Base-by-base conservation (phyloP, 2,888 invertebrate genomes). In the Diarsia dahlii region DNA sequence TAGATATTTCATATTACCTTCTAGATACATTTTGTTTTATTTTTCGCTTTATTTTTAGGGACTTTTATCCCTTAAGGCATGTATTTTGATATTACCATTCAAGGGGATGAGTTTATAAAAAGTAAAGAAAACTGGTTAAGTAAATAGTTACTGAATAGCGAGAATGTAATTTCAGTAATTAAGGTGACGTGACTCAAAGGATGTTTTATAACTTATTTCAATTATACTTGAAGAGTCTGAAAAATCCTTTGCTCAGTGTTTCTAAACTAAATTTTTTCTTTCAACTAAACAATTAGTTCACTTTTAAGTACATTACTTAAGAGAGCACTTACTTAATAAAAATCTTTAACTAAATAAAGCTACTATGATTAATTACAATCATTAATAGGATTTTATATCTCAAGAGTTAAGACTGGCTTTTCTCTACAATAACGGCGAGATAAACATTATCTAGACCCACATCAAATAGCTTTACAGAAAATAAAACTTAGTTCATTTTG, bases 321-420 rank as follows among this genome's bases (percentile, higher is more conserved):
- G 54, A 28, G 12, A 46, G n/a, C 39, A 63, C 62, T 70, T 50
- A 52, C 39, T 2, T 71, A 56, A 63, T 72, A 62, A 74, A 46
- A 46, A 28, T 3, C 13, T 54, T 45, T 28, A 56, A n/a, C 28
- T 54, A 1, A 45, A 45, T 81, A 84, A 81, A 75, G 75, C 56
- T 62, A 62, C 56, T 48, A 75, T 82, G 76, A 82, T 84, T 64
- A 63, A 81, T 82, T 66, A 56, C 63, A 54, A n/a, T 45, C 39
- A 75, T 80, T 80, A 81, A 81, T 66, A 48, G 63, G 52, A 48
- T 84, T 82, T 74, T 18, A 63, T 54, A 64, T 58, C 50, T 80
- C 20, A 18, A 54, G n/a, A 69, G 8, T 71, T 63, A 58, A 84
- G n/a, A 48, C 66, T 48, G 23, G 62, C 52, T 65, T 69, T 48